phyloP scores from a whole-genome alignment of 2,888 invertebrate species.

The Thysanoteuthis rhombus region DNA sequence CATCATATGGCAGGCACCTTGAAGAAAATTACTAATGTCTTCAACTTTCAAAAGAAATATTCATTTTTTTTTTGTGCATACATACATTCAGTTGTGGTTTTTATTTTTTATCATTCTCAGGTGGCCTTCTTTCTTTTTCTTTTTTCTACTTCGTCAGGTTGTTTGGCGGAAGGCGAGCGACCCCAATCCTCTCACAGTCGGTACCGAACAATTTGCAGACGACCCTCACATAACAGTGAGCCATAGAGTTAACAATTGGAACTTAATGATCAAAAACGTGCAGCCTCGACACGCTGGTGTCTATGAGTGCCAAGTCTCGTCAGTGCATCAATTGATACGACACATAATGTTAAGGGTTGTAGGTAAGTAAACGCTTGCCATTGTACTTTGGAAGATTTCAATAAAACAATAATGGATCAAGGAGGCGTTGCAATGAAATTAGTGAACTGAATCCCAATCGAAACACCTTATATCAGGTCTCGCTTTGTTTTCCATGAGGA shows the following conservation, averaged over 20 bases:
- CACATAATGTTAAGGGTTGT: slow-evolving; percentile 50
- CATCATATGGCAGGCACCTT: background rate
- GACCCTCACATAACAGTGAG: slow-evolving; percentile 47
- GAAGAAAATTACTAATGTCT: background rate
- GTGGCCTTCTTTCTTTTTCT: background rate
- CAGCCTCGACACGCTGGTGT: slow-evolving; percentile 47
- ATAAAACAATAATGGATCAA: too few species aligned
- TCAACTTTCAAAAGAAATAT: background rate
- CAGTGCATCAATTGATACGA: slow-evolving; percentile 48
- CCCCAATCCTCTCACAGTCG: slow-evolving; percentile 51
- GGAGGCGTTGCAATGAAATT: too few species aligned
- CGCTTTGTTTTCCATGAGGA: too few species aligned
- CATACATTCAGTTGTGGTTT: background rate
- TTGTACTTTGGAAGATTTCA: too few species aligned
- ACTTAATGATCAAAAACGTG: slow-evolving; percentile 51
- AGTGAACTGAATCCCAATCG: too few species aligned
- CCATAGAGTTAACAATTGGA: slow-evolving; percentile 47
- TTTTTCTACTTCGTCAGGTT: slow-evolving; percentile 43
- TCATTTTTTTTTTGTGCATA: background rate
- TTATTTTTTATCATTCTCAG: background rate
- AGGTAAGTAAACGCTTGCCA: slow-evolving; percentile 39
- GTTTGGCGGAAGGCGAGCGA: slow-evolving; percentile 50
- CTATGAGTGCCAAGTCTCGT: slow-evolving; percentile 56
- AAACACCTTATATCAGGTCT: too few species aligned
- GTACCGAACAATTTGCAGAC: slow-evolving; percentile 47